Conservation (phyloP, 2,888 invertebrate species). For the Protophormia terraenovae region DNA sequence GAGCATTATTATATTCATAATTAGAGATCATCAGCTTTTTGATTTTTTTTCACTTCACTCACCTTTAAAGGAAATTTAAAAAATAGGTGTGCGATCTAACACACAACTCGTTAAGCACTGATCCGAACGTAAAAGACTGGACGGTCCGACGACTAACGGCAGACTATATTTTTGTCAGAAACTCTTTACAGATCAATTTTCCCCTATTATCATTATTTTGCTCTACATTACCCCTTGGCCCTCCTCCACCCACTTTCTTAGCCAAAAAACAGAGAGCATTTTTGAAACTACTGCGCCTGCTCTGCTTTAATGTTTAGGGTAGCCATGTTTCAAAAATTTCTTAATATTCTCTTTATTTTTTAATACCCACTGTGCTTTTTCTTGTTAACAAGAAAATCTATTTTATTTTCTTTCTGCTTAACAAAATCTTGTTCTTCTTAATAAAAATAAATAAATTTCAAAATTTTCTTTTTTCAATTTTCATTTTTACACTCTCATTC, state of each 20-base stretch:
- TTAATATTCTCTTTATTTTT: neutral
- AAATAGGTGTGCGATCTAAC: conserved; percentile 80
- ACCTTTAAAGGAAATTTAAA: conserved; percentile 81
- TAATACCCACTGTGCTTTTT: conserved; percentile 51
- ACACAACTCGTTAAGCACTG: conserved; percentile 80
- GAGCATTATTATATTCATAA: neutral
- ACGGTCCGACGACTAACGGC: conserved; percentile 82
- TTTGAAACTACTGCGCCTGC: conserved; percentile 45
- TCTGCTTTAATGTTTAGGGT: conserved; percentile 2
- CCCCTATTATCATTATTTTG: conserved; percentile 40
- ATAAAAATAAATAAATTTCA: neutral
- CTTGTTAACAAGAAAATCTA: conserved; percentile 1
- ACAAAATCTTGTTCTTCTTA: neutral
- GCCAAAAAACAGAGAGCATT: neutral
- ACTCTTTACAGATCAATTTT: conserved; percentile 77
- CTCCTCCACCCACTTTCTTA: neutral
- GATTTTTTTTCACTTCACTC: conserved; percentile 74
- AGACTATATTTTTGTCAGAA: conserved; percentile 80
- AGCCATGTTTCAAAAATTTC: neutral
- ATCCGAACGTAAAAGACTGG: conserved; percentile 81
- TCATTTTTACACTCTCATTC: conserved; percentile 38
- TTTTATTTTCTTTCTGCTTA: neutral
- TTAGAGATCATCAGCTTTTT: neutral
- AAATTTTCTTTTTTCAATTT: conserved; percentile 3
- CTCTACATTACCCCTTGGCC: neutral